A percentile compares a stretch with the other conserved stretches of the same genome.
These are phyloP conservation scores for Ericerus pela DNA, from an alignment of 1,140 invertebrate species.

Conservation along the genomic window DNA sequence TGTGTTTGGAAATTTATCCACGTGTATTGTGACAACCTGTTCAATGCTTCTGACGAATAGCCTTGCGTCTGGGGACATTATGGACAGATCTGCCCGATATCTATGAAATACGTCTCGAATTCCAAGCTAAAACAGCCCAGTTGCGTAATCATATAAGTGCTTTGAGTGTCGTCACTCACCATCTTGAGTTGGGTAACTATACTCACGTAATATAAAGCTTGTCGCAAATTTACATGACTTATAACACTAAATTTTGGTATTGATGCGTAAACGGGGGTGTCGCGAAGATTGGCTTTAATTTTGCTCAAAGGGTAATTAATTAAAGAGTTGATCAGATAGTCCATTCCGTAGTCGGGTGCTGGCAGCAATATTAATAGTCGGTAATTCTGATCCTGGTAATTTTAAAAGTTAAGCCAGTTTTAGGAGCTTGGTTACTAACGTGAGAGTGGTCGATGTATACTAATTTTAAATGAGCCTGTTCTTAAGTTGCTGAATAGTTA, in stretches of 20 bases:
- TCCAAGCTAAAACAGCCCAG: slow-evolving; percentile 42
- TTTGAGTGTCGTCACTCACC: background rate
- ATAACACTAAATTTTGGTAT: slow-evolving; percentile 62
- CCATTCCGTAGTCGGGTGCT: slow-evolving; percentile 31
- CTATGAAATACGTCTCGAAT: slow-evolving; percentile 61
- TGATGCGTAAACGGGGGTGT: slow-evolving; percentile 49
- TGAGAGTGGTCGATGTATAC: too few species aligned
- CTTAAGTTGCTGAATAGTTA: slow-evolving; percentile 4
- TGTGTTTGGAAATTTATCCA: slow-evolving; percentile 42
- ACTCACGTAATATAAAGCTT: slow-evolving; percentile 57
- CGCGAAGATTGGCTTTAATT: slow-evolving; percentile 46
- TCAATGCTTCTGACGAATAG: slow-evolving; percentile 65
- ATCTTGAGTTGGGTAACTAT: slow-evolving; percentile 7
- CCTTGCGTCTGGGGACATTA: slow-evolving; percentile 53
- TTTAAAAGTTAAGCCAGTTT: too few species aligned
- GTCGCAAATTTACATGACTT: slow-evolving; percentile 57
- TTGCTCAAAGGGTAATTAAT: slow-evolving; percentile 37
- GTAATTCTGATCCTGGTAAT: slow-evolving; percentile 37
- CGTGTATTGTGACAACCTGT: slow-evolving; percentile 62
- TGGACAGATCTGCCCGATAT: slow-evolving; percentile 50
- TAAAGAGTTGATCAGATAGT: slow-evolving; percentile 30
- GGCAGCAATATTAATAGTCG: slow-evolving; percentile 36
- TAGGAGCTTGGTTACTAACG: too few species aligned
- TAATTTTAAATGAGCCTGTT: too few species aligned
- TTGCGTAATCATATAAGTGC: background rate